Base-by-base conservation (phyloP, 2,888 invertebrate species). In the Mystacides longicornis region DNA sequence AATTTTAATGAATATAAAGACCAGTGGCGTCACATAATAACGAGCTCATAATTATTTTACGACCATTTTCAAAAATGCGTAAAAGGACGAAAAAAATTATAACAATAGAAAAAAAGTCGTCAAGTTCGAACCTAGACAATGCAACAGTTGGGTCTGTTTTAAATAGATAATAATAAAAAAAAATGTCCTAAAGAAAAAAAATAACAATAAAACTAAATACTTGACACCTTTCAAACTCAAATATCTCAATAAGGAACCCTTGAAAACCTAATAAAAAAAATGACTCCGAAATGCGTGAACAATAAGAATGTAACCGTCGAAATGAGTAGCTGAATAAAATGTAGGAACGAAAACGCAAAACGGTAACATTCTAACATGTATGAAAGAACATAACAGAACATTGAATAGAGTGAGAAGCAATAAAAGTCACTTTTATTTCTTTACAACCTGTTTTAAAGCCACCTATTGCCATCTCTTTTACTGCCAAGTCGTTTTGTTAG, bases 391-490 rank as follows among this genome's bases (percentile, higher is more conserved):
- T 55, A 58, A 58, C 58, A 52, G 57, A 54, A 54, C 49, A 53
- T 57, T 54, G 54, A 77, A 77, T 77, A 77, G 77, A 77, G 77
- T 77, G 77, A 78, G 77, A 78, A 77, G 75, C 76, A 75, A 71
- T 78, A 78, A 78, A 78, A 75, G 75, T 78, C 76, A 77, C 77
- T 76, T 77, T 77, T 77, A 78, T 78, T 76, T 77, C 77, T 75
- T 76, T 76, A 77, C 77, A 77, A 77, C 77, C 77, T 77, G 77
- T 77, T 77, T 76, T 76, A 77, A 75, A 74, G 75, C 73, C 70
- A 67, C 66, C 65, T 70, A 63, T 65, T 64, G 65, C 70, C 67
- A 64, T 75, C 70, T 66, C 73, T 63, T 63, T 76, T 70, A 62
- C 65, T 59, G 63, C 65, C 61, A 14, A 57, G 49, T 46, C 59